phyloP scores from a whole-genome alignment of 2,888 invertebrate genomes.

The Rhodophaea formosa region DNA sequence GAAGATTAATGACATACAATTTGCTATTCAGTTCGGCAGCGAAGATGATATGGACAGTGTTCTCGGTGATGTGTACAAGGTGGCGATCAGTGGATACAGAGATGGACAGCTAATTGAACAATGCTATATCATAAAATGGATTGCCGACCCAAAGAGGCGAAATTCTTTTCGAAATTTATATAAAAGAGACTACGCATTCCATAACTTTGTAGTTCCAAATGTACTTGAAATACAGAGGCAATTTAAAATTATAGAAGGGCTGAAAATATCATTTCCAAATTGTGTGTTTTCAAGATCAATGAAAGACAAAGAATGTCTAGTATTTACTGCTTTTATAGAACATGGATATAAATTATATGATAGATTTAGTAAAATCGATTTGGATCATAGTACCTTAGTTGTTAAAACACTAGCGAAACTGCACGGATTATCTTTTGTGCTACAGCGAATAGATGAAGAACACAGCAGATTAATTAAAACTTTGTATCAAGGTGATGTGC shows the following conservation, averaged over 20 bases:
- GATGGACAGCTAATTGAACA: constrained; percentile 49
- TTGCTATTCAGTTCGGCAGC: constrained; percentile 41
- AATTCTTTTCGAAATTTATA: constrained; percentile 49
- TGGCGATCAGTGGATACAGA: constrained; percentile 45
- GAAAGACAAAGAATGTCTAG: constrained; percentile 51
- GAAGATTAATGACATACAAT: constrained; percentile 42
- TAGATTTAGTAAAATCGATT: constrained; percentile 46
- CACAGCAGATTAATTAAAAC: constrained; percentile 46
- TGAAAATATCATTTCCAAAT: constrained; percentile 60
- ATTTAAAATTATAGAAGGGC: constrained; percentile 53
- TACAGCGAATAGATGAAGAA: constrained; percentile 42
- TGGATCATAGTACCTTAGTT: constrained; percentile 47
- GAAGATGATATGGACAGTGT: constrained; percentile 49
- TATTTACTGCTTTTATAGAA: constrained; percentile 31
- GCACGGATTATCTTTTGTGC: constrained; percentile 56
- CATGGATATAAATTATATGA: constrained; percentile 39
- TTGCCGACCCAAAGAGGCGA: constrained; percentile 45
- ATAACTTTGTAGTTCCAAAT: constrained; percentile 42
- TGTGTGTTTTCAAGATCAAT: constrained; percentile 49
- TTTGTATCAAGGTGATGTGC: constrained; percentile 47
- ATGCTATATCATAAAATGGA: constrained; percentile 52
- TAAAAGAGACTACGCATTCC: constrained; percentile 50
- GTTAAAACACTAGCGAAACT: constrained; percentile 62
- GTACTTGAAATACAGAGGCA: constrained; percentile 49
- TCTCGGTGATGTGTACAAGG: constrained; percentile 49